Conservation (phyloP, 2,113 vertebrate species). For the Leptocoma aspasia region DNA sequence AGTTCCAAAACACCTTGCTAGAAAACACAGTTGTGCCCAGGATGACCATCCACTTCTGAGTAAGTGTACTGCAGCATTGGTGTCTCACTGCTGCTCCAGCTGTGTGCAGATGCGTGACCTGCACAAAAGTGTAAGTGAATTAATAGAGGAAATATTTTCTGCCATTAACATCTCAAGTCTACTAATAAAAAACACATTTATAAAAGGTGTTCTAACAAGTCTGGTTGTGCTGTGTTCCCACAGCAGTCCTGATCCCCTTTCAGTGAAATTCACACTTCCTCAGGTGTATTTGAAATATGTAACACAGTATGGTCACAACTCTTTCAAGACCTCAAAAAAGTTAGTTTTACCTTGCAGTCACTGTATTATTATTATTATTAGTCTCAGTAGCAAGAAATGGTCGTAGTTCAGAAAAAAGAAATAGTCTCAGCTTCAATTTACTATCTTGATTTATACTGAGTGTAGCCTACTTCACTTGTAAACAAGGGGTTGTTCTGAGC, state of each 20-base stretch:
- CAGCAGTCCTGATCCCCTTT: neutral
- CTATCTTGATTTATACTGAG: neutral
- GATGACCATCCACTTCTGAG: neutral
- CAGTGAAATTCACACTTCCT: neutral
- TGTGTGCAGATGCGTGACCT: fast-evolving
- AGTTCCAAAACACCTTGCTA: neutral
- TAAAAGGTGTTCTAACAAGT: neutral
- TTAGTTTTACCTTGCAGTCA: neutral
- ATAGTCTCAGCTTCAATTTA: neutral
- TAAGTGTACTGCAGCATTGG: neutral
- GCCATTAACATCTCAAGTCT: neutral
- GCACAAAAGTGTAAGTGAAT: neutral
- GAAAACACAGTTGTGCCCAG: neutral
- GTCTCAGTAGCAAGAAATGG: neutral
- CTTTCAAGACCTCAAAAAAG: neutral
- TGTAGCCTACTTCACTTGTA: neutral
- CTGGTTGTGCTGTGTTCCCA: neutral
- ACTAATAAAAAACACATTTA: neutral
- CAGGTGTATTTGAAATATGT: neutral
- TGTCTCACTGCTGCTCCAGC: neutral
- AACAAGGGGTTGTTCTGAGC: neutral
- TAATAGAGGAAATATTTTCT: neutral
- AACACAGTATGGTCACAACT: neutral
- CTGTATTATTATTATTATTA: neutral
- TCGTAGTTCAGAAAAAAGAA: neutral